Conservation (phyloP, 2,888 invertebrate species). For the Rhamphomyia laevipes region DNA sequence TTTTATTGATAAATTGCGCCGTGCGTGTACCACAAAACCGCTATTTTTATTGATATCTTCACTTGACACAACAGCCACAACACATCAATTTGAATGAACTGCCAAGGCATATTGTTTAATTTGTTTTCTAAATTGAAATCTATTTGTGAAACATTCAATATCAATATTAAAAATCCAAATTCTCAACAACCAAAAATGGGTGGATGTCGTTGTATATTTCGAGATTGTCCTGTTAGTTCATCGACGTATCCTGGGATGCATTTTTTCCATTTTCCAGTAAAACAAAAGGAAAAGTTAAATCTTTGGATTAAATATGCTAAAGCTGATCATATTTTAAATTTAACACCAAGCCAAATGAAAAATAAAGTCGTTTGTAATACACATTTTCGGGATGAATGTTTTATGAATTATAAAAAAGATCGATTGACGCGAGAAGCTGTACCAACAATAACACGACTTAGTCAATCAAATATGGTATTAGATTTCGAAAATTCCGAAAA, state of each 20-base stretch:
- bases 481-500: conserved; percentile 22
- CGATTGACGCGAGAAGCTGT: conserved; percentile 37
- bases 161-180: conserved; percentile 4
- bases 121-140: too few species aligned
- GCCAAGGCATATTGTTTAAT: too few species aligned
- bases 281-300: conserved; percentile 17
- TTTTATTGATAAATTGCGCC: too few species aligned
- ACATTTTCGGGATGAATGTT: conserved; percentile 41
- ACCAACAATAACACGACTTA: conserved; percentile 36
- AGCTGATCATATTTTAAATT: conserved; percentile 19
- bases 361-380: conserved; percentile 42
- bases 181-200: conserved; percentile 34
- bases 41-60: too few species aligned
- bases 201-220: conserved; percentile 43
- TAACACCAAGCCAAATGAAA: conserved; percentile 34
- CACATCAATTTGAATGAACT: too few species aligned
- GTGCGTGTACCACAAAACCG: too few species aligned
- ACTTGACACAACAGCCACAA: too few species aligned
- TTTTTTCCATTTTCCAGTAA: conserved; percentile 43
- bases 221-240: conserved; percentile 38
- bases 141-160: too few species aligned
- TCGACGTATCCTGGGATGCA: conserved; percentile 34
- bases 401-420: conserved; percentile 39
- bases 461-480: conserved; percentile 19
- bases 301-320: conserved; percentile 24